Base-by-base conservation (phyloP, 2,797 vertebrate species). In the Psittacula derbiana region DNA sequence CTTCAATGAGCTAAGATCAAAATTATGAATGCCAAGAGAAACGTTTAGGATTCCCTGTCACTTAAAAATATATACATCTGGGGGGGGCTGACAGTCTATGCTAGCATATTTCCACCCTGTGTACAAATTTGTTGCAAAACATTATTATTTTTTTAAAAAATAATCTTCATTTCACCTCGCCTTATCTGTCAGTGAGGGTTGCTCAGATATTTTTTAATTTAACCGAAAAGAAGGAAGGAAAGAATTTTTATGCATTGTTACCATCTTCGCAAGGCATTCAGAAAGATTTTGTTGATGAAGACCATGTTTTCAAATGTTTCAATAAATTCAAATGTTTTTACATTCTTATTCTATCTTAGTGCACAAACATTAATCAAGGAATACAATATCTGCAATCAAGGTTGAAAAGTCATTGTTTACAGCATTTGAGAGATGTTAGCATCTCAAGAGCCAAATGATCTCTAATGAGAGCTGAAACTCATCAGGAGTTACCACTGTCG, bases 361-460 rank as follows among this genome's bases (percentile, higher is more conserved):
- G 16, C 87, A 86, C 47, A 96, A 86, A 76, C 16, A 85, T 94
- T 95, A 96, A 95, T 97, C 96, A 96, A 64, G 89, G 76, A 97
- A 89, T 55, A 92, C 21, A 97, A 87, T 80, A 81, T 31, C 38
- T 78, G 25, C 52, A 90, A 84, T 95, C 53, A 95, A 95, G 47
- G 18, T 70, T 92, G 69, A 94, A 80, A 88, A 95, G n/a, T 13
- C 24, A 87, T 72, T 95, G 60, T 80, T 96, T 94, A 60, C 71
- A 85, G 21, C 66, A 36, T 93, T 58, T 94, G 36, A 65, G 50
- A 93, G 86, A 85, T 70, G 28, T 55, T 76, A 79, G 57, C 62
- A 70, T 89, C 78, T 96, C 88, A 80, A 58, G 92, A 80, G 92
- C 61, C 65, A 86, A 95, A 88, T 93, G 58, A 85, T 86, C 58